Evolutionary conservation across 2,888 invertebrate species (phyloP).

Genomic region (Chelonus formosanus): DNA sequence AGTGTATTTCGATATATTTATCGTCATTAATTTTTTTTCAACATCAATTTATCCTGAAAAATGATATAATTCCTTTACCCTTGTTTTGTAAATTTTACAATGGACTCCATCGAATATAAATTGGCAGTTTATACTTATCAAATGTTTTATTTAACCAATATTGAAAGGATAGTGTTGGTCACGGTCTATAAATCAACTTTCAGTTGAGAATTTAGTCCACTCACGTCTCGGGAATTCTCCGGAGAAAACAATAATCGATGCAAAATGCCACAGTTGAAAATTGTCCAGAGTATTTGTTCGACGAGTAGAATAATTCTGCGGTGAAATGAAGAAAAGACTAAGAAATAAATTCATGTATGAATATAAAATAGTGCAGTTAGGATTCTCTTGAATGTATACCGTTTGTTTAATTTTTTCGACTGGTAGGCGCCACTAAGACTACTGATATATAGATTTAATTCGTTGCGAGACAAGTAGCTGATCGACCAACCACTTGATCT

Average conservation of each 20-base stretch:
- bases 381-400: not conserved
- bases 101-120: not conserved
- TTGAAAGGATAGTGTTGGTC: not conserved
- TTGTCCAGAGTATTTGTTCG: not conserved
- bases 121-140: too few relatives aligned
- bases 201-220: conserved; percentile 15
- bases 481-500: conserved; percentile 31
- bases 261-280: not conserved
- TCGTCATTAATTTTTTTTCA: too few relatives aligned
- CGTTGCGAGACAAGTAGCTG: conserved; percentile 31
- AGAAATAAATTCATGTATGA: not conserved
- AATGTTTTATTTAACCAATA: too few relatives aligned
- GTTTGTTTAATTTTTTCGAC: not conserved
- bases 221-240: conserved; percentile 7
- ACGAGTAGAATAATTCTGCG: conserved; percentile 6
- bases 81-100: too few relatives aligned
- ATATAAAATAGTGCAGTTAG: not conserved
- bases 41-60: too few relatives aligned
- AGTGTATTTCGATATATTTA: too few relatives aligned
- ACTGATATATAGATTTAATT: conserved; percentile 28
- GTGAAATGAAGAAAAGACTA: conserved; percentile 1
- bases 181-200: not conserved
- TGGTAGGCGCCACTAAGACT: conserved; percentile 24
- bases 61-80: too few relatives aligned
- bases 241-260: conserved; percentile 11